Evolutionary conservation across 2,113 vertebrate genomes (phyloP), one percentile per base, ranked within the genome.

Genomic region (Prunella fulvescens): DNA sequence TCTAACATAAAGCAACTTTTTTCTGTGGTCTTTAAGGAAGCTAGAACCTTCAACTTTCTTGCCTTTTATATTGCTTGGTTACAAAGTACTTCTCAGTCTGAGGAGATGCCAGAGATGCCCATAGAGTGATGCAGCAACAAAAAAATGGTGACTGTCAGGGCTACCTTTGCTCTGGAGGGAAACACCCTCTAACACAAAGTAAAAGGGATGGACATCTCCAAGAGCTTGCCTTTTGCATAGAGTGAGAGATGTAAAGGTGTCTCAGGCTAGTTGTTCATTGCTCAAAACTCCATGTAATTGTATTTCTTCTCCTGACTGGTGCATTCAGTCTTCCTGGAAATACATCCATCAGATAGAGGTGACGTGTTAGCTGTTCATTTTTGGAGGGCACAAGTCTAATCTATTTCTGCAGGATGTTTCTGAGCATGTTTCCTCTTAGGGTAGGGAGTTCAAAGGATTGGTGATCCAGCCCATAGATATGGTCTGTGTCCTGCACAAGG

Each of bases 71-170:
- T 66, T 61, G 16, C 48, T 81, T 62, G 31, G 8, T 86, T 93
- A 48, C 31, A 66, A 81, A 64, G 39, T 62, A n/a, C 20, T 80
- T 73, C 17, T 24, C 7, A 18, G 54, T 35, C 26, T 66, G 48
- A 72, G 35, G 42, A 77, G 22, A 35, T 35, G 20, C 16, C 17
- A 42, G 33, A 69, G 56, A n/a, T 50, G 45, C 26, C 70, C 76
- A 28, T 3, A 37, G 42, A 60, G 19, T 42, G 42, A 48, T 39
- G 33, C 11, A 40, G 6, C 6, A 24, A 25, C 11, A 42, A 40
- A 84, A 64, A 67, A 19, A 3, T 0, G 3, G 16, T 0, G 0
- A 18, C 53, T 58, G 6, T 44, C 51, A 53, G 53, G 51, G 7
- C 48, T 92, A 39, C 53, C 40, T 91, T 79, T 9, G 2, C 40